These are phyloP conservation scores for Orthosia gracilis DNA, from an alignment of 2,888 invertebrate species.

Conservation along the genomic window DNA sequence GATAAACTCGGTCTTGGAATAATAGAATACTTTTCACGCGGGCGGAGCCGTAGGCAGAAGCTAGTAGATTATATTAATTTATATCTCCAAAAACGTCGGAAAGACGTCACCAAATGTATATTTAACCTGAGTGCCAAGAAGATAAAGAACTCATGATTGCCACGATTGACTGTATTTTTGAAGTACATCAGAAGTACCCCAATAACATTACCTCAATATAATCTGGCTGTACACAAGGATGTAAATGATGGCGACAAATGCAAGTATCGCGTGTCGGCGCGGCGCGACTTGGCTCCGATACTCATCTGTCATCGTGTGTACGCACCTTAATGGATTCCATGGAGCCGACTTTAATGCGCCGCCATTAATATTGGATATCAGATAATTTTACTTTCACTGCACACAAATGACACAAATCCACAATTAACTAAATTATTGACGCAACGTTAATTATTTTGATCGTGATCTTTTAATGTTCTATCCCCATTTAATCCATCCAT, in stretches of 20 bases:
- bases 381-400: conserved; percentile 65
- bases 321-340: conserved; percentile 86
- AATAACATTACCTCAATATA: conserved; percentile 34
- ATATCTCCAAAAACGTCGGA: not conserved
- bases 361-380: conserved; percentile 75
- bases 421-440: conserved; percentile 46
- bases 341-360: conserved; percentile 76
- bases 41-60: too few species aligned
- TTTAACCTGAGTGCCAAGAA: not conserved
- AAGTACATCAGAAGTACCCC: not conserved
- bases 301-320: conserved; percentile 74
- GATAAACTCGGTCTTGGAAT: too few species aligned
- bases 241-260: conserved; percentile 74
- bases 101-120: not conserved
- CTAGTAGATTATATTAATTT: too few species aligned
- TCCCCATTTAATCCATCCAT: not conserved
- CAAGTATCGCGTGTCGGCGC: conserved; percentile 73
- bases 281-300: conserved; percentile 67
- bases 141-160: not conserved
- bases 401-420: conserved; percentile 51
- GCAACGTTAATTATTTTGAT: conserved; percentile 24
- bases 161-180: not conserved
- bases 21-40: too few species aligned
- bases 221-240: conserved; percentile 65
- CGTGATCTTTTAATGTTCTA: not conserved